Evolutionary conservation across 2,797 vertebrate genomes (phyloP), one percentile per base, ranked within the genome.

Genomic region (Smutsia gigantea): DNA sequence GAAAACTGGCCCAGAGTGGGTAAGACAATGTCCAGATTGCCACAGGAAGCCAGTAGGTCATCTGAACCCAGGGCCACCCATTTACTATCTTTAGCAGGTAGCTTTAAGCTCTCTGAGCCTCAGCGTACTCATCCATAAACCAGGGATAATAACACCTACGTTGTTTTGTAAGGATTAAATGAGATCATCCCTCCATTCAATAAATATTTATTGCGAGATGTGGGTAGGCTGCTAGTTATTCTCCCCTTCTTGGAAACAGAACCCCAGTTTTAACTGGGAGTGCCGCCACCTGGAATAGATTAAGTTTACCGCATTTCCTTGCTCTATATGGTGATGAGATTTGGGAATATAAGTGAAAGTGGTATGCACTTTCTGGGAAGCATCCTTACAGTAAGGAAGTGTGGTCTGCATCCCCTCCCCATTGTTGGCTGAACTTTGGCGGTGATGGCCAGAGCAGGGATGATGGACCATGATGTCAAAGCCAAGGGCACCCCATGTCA

Each of bases 381-480:
- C 57, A 21, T 23, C 42, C 31, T 23, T 29, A 42, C 2, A 42
- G 18, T 27, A 18, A 18, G 21, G 82, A 39, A 68, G 27, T 5
- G 25, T 23, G 59, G 7, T 34, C 31, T 21, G 66, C 23, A 10
- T 46, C 72, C 37, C 79, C 29, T 53, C 68, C 46, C 17, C 2
- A 4, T 31, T 25, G 13, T 37, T 51, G 39, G 23, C 78, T 74
- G 34, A 64, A n/a, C 5, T 19, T 18, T 23, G 57, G 49, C 53
- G 19, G 11, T 2, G 17, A 72, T 9, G 29, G 5, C 69, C n/a
- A n/a, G n/a, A 63, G 31, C 39, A 13, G 9, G 2, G 61, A 2
- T 31, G 69, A 23, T 23, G 53, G 29, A 37, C 49, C 9, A 7
- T 8, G 5, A 10, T n/a, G 0, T 25, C 0, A 8, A 66, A 66